phyloP scores from a whole-genome alignment of 30 jellyfish, hydroid and myxozoan genomes.

The Aurelia coerulea region DNA sequence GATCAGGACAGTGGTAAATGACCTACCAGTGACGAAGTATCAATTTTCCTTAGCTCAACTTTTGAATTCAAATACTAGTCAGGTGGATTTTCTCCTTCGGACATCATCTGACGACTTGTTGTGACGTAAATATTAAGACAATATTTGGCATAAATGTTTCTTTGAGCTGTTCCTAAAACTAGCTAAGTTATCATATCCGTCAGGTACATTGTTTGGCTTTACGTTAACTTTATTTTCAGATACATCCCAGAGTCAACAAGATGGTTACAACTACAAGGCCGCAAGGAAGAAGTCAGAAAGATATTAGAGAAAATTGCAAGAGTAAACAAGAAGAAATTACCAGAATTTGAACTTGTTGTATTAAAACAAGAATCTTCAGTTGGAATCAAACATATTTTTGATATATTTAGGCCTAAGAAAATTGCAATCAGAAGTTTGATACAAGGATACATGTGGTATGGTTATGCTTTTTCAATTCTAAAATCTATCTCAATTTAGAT shows the following conservation, averaged over 20 bases:
- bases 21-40: too few relatives aligned
- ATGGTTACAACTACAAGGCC: constrained; percentile 75
- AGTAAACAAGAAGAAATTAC: constrained; percentile 42
- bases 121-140: too few relatives aligned
- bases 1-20: too few relatives aligned
- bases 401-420: constrained; percentile 61
- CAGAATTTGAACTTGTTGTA: constrained; percentile 4
- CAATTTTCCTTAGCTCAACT: too few relatives aligned
- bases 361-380: constrained; percentile 45
- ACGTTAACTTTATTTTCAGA: background rate
- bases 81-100: too few relatives aligned
- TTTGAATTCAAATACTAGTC: too few relatives aligned
- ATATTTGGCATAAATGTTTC: too few relatives aligned
- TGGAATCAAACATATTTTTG: constrained; percentile 15
- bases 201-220: too few relatives aligned
- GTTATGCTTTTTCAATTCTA: background rate
- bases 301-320: constrained; percentile 66
- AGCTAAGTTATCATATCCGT: too few relatives aligned
- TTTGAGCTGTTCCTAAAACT: too few relatives aligned
- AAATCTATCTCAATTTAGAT: too few relatives aligned
- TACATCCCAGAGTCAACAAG: constrained; percentile 88
- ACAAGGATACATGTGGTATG: constrained; percentile 81
- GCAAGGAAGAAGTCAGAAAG: constrained; percentile 58
- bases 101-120: too few relatives aligned
- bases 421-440: constrained; percentile 69